Evolutionary conservation across 1,140 invertebrate species (phyloP).

Genomic region (Euura lappo): DNA sequence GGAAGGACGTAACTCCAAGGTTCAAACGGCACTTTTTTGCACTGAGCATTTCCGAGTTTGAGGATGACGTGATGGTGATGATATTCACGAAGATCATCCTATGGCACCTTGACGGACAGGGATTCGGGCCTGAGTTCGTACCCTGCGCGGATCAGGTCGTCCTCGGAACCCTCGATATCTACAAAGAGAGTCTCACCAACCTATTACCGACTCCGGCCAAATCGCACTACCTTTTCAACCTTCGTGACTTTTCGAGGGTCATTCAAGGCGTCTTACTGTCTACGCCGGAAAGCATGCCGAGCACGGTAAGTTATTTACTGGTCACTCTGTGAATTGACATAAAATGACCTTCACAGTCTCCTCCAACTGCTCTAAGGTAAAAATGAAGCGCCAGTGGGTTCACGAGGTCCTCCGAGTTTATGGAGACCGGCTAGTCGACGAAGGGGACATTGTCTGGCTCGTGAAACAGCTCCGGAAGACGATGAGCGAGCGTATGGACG

Average conservation of each 20-base stretch:
- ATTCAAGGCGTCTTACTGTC: conserved; percentile 70
- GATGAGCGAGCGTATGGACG: conserved; percentile 61
- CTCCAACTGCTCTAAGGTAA: conserved; percentile 31
- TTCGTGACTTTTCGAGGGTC: conserved; percentile 92
- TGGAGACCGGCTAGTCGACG: conserved; percentile 90
- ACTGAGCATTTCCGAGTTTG: conserved; percentile 90
- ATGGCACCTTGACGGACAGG: conserved; percentile 90
- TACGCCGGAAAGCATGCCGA: conserved; percentile 32
- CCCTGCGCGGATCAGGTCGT: conserved; percentile 86
- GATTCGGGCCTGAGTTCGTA: conserved; percentile 90
- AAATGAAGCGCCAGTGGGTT: conserved; percentile 91
- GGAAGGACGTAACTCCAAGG: conserved; percentile 84
- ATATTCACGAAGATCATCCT: conserved; percentile 91
- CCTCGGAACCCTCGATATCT: conserved; percentile 81
- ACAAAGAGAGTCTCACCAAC: conserved; percentile 80
- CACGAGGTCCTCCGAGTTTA: conserved; percentile 94
- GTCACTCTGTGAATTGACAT: too few relatives aligned
- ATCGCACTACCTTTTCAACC: conserved; percentile 94
- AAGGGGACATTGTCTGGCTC: conserved; percentile 81
- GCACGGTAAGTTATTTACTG: conserved; percentile 31
- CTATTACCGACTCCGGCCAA: conserved; percentile 91
- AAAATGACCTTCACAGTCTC: neutral
- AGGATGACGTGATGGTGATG: conserved; percentile 81
- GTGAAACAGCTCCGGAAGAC: conserved; percentile 69
- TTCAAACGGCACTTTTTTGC: conserved; percentile 94